phyloP scores from a whole-genome alignment of 2,797 vertebrate genomes.

The Myotis myotis region DNA sequence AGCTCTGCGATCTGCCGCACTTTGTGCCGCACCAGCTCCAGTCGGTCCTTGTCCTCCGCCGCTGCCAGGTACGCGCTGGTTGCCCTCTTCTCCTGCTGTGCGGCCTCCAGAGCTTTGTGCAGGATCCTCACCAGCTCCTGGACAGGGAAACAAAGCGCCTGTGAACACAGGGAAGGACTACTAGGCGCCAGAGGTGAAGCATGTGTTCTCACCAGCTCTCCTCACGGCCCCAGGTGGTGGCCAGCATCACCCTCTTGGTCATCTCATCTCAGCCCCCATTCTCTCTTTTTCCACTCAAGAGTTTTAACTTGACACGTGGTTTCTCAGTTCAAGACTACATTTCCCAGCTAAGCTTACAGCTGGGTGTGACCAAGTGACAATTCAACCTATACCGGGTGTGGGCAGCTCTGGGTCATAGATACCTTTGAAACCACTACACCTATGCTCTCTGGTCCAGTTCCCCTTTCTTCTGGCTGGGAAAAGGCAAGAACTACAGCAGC shows the following conservation, averaged over 20 bases:
- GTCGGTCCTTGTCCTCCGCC: slow-evolving; percentile 88
- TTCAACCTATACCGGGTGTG: background rate
- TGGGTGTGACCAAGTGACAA: background rate
- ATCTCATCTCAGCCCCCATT: background rate
- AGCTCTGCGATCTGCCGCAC: slow-evolving; percentile 90
- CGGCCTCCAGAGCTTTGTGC: slow-evolving; percentile 92
- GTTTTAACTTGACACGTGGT: background rate
- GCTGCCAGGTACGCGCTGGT: slow-evolving; percentile 89
- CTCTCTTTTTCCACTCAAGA: background rate
- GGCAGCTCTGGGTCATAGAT: background rate
- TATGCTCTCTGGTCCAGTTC: background rate
- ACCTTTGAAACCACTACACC: background rate
- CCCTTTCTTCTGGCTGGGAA: background rate
- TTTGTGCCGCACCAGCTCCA: slow-evolving; percentile 93
- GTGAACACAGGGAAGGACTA: background rate
- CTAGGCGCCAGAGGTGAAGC: background rate
- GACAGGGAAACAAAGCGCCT: background rate
- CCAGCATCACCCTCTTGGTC: background rate
- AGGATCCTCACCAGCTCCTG: slow-evolving; percentile 95
- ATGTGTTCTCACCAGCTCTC: background rate
- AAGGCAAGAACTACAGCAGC: background rate
- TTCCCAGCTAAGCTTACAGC: background rate
- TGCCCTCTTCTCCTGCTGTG: slow-evolving; percentile 93
- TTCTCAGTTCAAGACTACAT: background rate
- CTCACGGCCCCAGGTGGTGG: background rate